Base-by-base conservation (phyloP, 2,888 invertebrate species). In the Poecilobothrus nobilitatus region DNA sequence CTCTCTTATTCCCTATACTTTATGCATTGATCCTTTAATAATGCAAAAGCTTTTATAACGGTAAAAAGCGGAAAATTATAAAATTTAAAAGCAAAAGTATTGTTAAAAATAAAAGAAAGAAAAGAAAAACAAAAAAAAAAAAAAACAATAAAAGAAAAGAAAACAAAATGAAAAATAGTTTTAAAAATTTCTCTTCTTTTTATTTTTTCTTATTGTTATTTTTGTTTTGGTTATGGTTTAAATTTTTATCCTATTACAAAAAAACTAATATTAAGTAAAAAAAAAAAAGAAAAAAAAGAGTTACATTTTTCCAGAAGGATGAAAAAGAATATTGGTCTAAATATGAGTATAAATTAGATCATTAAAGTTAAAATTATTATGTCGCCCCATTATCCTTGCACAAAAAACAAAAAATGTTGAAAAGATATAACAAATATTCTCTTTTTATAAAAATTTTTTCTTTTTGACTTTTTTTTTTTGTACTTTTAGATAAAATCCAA, bases 11-110 rank as follows among this genome's bases (percentile, higher is more conserved):
- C 6, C 18, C 15, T 53, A 27, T 18, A 18, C 18, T 10, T 37
- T 37, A 53, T 53, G 18, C 53, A 53, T 53, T 53, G 53, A 53
- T 53, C 53, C 53, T 53, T 53, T 53, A 53, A 53, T 53, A 53
- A 53, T 53, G 53, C 53, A 53, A 53, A 27, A 53, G 53, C 53
- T 53, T 53, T 53, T 53, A 18, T 12, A n/a, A 53, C 53, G 53
- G 53, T 53, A 53, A 27, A 27, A 27, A 53, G 53, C 53, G 53
- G 53, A 53, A 53, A 53, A 53, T 53, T 53, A 53, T 18, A 53
- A 53, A 53, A 53, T 9, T 15, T 53, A 53, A 53, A 53, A 53
- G 53, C 53, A 53, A 18, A 53, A 15, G 18, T 12, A 53, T 18
- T 53, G 6, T 53, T 53, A 53, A 53, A 53, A 53, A 53, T 2